Evolutionary conservation across 2,113 vertebrate species (phyloP).

Genomic region (Bungarus multicinctus): DNA sequence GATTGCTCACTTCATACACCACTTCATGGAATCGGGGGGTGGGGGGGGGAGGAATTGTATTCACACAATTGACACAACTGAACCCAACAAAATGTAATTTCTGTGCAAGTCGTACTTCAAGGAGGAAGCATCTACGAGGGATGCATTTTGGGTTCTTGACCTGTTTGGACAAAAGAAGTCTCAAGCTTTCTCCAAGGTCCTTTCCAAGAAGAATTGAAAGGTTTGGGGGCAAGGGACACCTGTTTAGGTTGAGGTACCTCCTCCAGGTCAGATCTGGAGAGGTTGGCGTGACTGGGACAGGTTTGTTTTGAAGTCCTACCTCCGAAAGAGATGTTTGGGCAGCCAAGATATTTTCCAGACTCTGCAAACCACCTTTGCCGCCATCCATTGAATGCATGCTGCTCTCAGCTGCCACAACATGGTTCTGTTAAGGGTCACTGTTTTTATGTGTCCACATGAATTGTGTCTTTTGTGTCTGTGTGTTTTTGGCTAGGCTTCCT

Average conservation of each 20-base stretch:
- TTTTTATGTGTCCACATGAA: conserved; percentile 71
- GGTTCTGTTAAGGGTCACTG: conserved; percentile 67
- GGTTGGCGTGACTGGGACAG: conserved; percentile 30
- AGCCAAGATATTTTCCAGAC: conserved; percentile 56
- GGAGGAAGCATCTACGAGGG: neutral
- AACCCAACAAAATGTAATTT: neutral
- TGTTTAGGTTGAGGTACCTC: neutral
- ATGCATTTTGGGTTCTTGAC: neutral
- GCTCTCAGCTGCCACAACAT: conserved; percentile 64
- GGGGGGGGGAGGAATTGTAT: too few species aligned
- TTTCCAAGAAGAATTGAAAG: neutral
- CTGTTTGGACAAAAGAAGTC: neutral
- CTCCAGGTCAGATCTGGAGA: neutral
- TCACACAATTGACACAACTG: neutral
- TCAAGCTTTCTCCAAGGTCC: neutral
- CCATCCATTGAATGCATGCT: conserved; percentile 70
- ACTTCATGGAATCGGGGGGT: neutral
- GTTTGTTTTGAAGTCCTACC: neutral
- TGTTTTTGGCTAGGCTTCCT: conserved; percentile 65
- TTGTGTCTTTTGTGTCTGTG: conserved; percentile 54
- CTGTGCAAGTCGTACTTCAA: neutral
- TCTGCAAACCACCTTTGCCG: conserved; percentile 61
- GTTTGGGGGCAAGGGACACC: conserved; percentile 17
- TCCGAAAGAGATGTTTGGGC: conserved; percentile 50
- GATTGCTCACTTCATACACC: neutral